Conservation (phyloP, 2,888 invertebrate genomes). For the Mantis religiosa region DNA sequence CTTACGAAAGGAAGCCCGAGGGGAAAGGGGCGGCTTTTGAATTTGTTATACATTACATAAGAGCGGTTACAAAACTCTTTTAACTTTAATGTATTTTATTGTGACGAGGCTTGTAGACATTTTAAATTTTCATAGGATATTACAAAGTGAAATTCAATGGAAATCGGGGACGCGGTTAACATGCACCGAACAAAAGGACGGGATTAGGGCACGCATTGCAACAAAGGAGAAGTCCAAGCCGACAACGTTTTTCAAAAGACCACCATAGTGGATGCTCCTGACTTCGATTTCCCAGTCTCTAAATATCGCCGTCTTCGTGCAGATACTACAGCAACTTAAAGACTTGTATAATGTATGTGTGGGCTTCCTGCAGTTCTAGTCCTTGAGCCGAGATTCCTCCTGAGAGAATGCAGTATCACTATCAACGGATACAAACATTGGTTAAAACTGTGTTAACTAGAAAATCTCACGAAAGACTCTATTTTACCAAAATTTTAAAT, state of each 20-base stretch:
- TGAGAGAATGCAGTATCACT: no score
- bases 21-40: background rate
- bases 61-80: background rate
- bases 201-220: background rate
- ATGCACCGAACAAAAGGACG: background rate
- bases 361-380: no score
- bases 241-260: background rate
- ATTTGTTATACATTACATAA: background rate
- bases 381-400: no score
- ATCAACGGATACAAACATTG: no score
- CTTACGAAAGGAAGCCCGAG: background rate
- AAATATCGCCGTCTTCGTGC: background rate
- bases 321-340: no score
- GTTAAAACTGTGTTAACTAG: no score
- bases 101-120: background rate
- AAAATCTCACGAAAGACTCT: no score
- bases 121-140: background rate
- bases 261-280: background rate
- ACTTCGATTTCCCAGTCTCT: background rate
- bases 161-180: background rate
- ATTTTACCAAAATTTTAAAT: no score
- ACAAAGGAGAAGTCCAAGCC: background rate
- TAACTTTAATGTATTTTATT: background rate
- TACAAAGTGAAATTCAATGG: background rate
- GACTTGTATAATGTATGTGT: no score